Evolutionary conservation across 2,888 invertebrate species (phyloP), one percentile per base, ranked within the genome.

Genomic region (Toxonevra muliebris): DNA sequence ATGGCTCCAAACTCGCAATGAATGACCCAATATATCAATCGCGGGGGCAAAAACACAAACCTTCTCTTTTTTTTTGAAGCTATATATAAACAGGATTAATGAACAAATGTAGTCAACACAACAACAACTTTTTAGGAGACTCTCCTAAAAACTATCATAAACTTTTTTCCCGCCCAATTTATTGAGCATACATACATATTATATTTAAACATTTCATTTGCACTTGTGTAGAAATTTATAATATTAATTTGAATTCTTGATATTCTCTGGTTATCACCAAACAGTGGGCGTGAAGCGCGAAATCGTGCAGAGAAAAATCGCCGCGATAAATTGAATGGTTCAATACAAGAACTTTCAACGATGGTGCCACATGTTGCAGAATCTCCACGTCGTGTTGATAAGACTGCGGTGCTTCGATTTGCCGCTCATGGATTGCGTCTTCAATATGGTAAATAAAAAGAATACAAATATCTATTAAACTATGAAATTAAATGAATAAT

Each of bases 261-360:
- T 48, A 4, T 15, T 48, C n/a, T 48, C 50, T 48, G 50, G 8
- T n/a, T 48, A n/a, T 48, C 50, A 4, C 8, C 15, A 48, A 48
- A 53, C 86, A 92, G 91, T 80, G 90, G 90, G 71, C 90, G 95
- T 68, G 92, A 93, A 80, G 90, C 92, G 76, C 89, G 97, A 71
- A 96, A 96, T 81, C 89, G 91, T 80, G 96, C 96, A 11, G 97
- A 97, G 84, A 97, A 97, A 85, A 91, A 93, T 84, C 90, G 97
- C 45, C 89, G 97, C 67, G 95, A 96, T 84, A 93, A 93, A 83
- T 89, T 96, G 76, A 97, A 96, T 86, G 89, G 90, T 42, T 92
- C 92, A 82, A 95, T 97, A 77, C 89, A 90, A 68, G 92, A 93
- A 82, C 88, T 97, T 83, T 93, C 93, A 72, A 88, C 90, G 57